Conservation (phyloP, 1,140 invertebrate species). For the Caerostris extrusa region DNA sequence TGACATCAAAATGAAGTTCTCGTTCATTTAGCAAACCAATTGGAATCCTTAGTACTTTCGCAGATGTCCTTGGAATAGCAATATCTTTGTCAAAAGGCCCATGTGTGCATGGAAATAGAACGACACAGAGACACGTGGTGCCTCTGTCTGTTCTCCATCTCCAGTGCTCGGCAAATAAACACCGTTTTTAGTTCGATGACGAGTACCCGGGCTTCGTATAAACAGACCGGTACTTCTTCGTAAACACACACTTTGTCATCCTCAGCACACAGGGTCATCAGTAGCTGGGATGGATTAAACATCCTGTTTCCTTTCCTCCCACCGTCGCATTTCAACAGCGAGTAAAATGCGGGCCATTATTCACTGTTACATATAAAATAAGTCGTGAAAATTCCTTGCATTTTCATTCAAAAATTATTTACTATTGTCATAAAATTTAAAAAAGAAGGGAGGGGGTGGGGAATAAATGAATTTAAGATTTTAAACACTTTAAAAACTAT, state of each 20-base stretch:
- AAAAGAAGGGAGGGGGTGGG: no score
- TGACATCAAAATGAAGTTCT: no score
- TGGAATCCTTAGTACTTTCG: neutral
- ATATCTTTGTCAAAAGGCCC: slow-evolving; percentile 18
- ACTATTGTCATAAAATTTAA: no score
- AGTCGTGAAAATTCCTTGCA: no score
- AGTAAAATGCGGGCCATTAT: no score
- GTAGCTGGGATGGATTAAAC: slow-evolving; percentile 47
- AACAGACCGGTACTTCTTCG: slow-evolving; percentile 13
- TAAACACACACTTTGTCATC: slow-evolving; percentile 55
- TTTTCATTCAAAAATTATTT: no score
- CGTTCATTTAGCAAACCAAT: neutral
- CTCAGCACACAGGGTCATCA: neutral
- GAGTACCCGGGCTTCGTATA: slow-evolving; percentile 12
- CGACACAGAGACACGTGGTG: slow-evolving; percentile 1
- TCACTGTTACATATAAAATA: no score
- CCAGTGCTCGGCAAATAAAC: slow-evolving; percentile 39
- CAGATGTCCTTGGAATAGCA: neutral
- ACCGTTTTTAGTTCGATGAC: slow-evolving; percentile 42
- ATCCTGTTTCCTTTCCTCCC: slow-evolving; percentile 37
- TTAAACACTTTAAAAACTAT: no score
- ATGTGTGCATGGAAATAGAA: slow-evolving; percentile 20
- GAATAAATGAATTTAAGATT: no score
- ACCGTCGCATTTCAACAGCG: neutral
- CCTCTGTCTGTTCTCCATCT: slow-evolving; percentile 42